phyloP scores from a whole-genome alignment of 2,113 vertebrate species.

The Centrocercus urophasianus region DNA sequence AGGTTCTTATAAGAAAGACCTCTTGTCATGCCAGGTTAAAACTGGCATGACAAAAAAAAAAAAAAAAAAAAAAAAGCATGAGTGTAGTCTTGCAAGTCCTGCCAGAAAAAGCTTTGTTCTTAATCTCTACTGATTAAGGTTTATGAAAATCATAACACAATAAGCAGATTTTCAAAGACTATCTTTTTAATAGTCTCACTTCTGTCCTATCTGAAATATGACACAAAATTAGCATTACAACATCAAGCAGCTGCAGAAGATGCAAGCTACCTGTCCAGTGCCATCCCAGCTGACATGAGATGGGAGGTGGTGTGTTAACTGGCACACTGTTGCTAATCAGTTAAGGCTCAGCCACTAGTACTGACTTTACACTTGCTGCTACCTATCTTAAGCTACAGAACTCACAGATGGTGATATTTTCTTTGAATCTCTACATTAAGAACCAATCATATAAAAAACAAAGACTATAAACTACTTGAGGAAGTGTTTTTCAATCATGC shows the following conservation, averaged over 20 bases:
- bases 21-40: background rate
- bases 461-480: background rate
- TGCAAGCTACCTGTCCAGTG: background rate
- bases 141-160: conserved; percentile 30
- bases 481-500: background rate
- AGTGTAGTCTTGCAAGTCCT: background rate
- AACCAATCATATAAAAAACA: background rate
- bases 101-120: background rate
- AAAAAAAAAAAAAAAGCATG: background rate
- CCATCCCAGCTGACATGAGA: background rate
- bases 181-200: conserved; percentile 1
- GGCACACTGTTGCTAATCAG: background rate
- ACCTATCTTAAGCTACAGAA: background rate
- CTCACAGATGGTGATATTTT: background rate
- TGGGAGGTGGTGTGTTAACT: background rate
- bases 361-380: background rate
- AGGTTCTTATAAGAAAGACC: background rate
- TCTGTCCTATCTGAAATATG: background rate
- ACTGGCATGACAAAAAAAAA: background rate
- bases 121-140: background rate
- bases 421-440: background rate
- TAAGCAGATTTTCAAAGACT: background rate
- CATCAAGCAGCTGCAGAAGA: background rate
- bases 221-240: background rate
- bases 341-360: background rate